Base-by-base conservation (phyloP, 2,888 invertebrate species). In the Cybosia mesomella region DNA sequence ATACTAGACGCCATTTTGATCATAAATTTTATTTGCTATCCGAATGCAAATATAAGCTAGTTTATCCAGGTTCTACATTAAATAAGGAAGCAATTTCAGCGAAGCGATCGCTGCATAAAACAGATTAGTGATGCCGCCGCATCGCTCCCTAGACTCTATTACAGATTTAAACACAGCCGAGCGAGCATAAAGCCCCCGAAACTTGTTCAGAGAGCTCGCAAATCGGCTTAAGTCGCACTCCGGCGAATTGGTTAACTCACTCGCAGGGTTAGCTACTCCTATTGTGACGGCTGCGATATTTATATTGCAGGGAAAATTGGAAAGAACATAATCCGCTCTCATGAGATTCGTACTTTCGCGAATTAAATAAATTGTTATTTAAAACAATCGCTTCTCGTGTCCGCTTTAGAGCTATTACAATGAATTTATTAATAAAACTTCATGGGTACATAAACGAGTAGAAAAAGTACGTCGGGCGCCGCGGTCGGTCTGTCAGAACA, bases 1-100 rank as follows among this genome's bases (percentile, higher is more conserved):
- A 92, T 93, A 92, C 91, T 92, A 92, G 92, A 91, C 92, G 92
- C 91, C 91, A 92, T 92, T 87, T 92, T 92, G 90, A 84, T 86
- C 76, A 82, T 83, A 83, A 83, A 82, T 83, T 84, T 82, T 76
- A 83, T 82, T 85, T 79, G 85, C 84, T 82, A 80, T 75, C 73
- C 80, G 71, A 86, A 88, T 87, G 86, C 83, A 88, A 89, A 90
- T 87, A 79, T 81, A 76, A 84, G 83, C 79, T 75, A 76, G 84
- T 84, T 87, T 85, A 88, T 86, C 86, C 84, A 81, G 79, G 83
- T 84, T 89, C 83, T 85, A 89, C 89, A 89, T 87, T 85, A 80
- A 85, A 91, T 85, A 82, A 90, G 90, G 91, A 92, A 92, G 89
- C 84, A 82, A 85, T 85, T 87, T 83, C 70, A 77, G 73, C 69